A percentile compares a stretch with the other conserved stretches of the same genome.
Conservation (phyloP, 37 sponge, comb jelly and placozoan genomes). For the Aplysina aerophoba region DNA sequence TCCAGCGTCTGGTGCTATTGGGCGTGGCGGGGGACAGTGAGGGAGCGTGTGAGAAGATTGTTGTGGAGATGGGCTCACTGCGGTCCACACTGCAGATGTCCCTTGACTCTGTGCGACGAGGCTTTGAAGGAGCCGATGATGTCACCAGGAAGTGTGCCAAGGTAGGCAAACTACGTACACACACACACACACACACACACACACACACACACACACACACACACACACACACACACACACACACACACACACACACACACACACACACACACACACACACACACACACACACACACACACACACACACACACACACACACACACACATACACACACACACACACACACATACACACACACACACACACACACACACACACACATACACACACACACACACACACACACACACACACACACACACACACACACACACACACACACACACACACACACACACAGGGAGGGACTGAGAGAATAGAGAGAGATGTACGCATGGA, state of each 20-base stretch:
- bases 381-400: too few species aligned
- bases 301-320: too few species aligned
- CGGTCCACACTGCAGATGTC: neutral
- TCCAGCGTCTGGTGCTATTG: constrained; percentile 9
- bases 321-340: too few species aligned
- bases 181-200: constrained; percentile 13
- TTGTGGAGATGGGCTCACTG: neutral
- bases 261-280: constrained; percentile 1
- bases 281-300: constrained; percentile 6
- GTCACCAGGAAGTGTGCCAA: neutral
- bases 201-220: neutral
- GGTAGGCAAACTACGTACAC: neutral
- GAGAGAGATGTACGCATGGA: too few species aligned
- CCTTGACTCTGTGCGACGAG: neutral
- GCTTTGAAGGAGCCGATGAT: constrained; percentile 18
- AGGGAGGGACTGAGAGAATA: too few species aligned
- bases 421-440: too few species aligned
- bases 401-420: too few species aligned
- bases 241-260: neutral
- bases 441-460: too few species aligned
- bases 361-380: too few species aligned
- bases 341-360: too few species aligned
- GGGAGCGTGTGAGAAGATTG: constrained; percentile 2
- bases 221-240: neutral
- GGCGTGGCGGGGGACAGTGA: constrained; percentile 27